These are phyloP conservation scores for Drosophila paramelanica DNA, from an alignment of 2,888 invertebrate species.

Conservation along the genomic window DNA sequence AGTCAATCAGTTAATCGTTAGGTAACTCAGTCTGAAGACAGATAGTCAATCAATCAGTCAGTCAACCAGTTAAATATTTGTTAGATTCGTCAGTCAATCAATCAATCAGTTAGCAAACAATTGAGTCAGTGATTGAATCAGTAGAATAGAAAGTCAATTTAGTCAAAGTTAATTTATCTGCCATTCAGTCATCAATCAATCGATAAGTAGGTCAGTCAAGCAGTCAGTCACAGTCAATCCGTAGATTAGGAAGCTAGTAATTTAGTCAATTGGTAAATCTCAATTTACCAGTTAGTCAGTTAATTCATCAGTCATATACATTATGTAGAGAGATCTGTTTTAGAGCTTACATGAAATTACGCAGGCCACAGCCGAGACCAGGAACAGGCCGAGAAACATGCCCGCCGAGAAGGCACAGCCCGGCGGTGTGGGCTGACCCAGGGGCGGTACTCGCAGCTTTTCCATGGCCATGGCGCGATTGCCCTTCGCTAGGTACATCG, in stretches of 20 bases:
- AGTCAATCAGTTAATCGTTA: too few relatives aligned
- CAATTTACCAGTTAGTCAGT: not conserved
- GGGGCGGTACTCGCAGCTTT: slow-evolving; percentile 96
- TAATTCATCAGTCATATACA: not conserved
- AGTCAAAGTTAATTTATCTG: not conserved
- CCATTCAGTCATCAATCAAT: not conserved
- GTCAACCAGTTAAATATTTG: too few relatives aligned
- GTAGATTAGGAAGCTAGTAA: too few relatives aligned
- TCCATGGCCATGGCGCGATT: slow-evolving; percentile 98
- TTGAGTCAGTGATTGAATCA: too few relatives aligned
- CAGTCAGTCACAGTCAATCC: not conserved
- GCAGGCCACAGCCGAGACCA: slow-evolving; percentile 93
- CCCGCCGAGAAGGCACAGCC: slow-evolving; percentile 97
- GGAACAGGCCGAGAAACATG: slow-evolving; percentile 95
- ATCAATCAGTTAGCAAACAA: too few relatives aligned
- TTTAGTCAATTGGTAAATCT: too few relatives aligned
- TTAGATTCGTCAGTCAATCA: too few relatives aligned
- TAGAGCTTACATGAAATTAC: slow-evolving; percentile 89
- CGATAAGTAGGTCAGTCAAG: not conserved
- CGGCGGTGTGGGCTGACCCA: slow-evolving; percentile 93
- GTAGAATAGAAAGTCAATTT: too few relatives aligned
- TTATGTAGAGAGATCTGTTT: not conserved
- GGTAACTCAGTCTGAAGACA: too few relatives aligned
- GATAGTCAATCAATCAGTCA: too few relatives aligned
- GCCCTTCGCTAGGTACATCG: slow-evolving; percentile 93